Conservation (phyloP, 1,140 invertebrate species). For the Leguminivora glycinivorella region DNA sequence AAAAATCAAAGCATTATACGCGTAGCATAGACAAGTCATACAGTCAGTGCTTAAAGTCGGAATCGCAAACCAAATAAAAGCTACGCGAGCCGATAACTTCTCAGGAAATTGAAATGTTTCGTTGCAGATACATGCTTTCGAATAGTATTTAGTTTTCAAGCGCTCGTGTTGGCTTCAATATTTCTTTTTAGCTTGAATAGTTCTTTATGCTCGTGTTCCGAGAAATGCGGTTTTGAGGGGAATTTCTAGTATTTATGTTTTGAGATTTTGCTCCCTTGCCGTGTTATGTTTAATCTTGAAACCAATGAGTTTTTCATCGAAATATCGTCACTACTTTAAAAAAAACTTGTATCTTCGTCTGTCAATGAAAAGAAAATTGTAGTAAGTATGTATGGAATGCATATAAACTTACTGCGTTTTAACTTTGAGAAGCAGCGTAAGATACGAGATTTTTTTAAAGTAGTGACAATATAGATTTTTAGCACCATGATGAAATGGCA, state of each 20-base stretch:
- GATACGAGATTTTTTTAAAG: too few relatives aligned
- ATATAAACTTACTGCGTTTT: too few relatives aligned
- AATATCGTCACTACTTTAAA: too few relatives aligned
- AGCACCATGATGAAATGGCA: too few relatives aligned
- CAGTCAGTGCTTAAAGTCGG: slow-evolving; percentile 1
- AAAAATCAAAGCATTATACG: not conserved
- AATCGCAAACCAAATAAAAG: slow-evolving; percentile 24
- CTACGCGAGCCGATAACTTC: slow-evolving; percentile 16
- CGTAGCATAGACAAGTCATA: not conserved
- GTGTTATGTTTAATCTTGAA: not conserved
- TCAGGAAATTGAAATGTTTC: slow-evolving; percentile 27
- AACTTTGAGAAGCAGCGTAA: too few relatives aligned
- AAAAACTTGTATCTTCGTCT: too few relatives aligned
- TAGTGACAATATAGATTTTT: too few relatives aligned
- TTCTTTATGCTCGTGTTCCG: not conserved
- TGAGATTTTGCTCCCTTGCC: not conserved
- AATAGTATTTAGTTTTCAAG: slow-evolving; percentile 2
- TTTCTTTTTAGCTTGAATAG: too few relatives aligned
- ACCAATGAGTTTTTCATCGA: not conserved
- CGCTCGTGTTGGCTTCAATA: slow-evolving; percentile 19
- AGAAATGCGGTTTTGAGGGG: not conserved
- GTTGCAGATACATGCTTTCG: slow-evolving; percentile 25
- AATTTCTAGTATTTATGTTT: not conserved
- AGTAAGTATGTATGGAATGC: too few relatives aligned
- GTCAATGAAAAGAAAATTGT: too few relatives aligned